phyloP scores from a whole-genome alignment of 1,140 invertebrate genomes.

The Cecropterus lyciades region DNA sequence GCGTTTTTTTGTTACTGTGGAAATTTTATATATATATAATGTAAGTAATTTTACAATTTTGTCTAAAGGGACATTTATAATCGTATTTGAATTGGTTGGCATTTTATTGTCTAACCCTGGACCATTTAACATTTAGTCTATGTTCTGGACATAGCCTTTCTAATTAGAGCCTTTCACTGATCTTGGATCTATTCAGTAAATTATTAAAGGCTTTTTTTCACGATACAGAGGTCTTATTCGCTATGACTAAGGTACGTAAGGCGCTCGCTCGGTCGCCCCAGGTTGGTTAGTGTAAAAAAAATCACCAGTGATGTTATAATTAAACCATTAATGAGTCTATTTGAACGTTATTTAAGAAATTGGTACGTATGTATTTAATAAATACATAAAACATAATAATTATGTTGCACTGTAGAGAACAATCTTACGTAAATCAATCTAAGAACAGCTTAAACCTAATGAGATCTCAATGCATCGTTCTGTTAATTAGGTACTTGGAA shows the following conservation, averaged over 20 bases:
- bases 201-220: too few species aligned
- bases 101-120: slow-evolving; percentile 10
- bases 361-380: too few species aligned
- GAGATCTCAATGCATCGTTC: slow-evolving; percentile 40
- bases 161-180: neutral
- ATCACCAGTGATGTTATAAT: neutral
- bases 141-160: neutral
- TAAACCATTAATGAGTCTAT: neutral
- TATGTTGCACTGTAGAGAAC: slow-evolving; percentile 3
- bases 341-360: too few species aligned
- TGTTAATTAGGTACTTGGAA: slow-evolving; percentile 40
- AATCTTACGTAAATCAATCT: neutral
- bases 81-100: neutral
- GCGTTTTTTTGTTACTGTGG: slow-evolving; percentile 1
- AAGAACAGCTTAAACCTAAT: slow-evolving; percentile 34
- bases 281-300: too few species aligned
- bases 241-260: too few species aligned
- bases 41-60: too few species aligned
- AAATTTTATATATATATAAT: neutral
- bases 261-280: too few species aligned
- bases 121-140: too few species aligned
- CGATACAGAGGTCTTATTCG: too few species aligned
- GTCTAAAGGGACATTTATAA: too few species aligned
- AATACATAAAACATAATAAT: too few species aligned
- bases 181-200: neutral